These are phyloP conservation scores for Harpagoxenus sublaevis DNA, from an alignment of 2,888 invertebrate species.

Conservation along the genomic window DNA sequence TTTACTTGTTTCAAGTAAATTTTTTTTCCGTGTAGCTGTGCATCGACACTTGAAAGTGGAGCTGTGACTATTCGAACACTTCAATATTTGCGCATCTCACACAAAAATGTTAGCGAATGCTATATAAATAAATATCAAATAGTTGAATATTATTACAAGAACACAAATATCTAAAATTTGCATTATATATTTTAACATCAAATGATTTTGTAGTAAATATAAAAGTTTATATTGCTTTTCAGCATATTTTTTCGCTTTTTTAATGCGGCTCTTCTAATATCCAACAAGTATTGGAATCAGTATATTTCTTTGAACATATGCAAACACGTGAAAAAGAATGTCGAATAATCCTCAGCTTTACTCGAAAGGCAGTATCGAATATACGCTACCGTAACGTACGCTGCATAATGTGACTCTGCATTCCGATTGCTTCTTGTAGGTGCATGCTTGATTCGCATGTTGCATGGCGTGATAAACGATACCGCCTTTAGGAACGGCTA, in stretches of 20 bases:
- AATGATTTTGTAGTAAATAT: not conserved
- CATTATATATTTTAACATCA: not conserved
- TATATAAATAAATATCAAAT: not conserved
- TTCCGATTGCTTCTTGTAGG: slow-evolving; percentile 78
- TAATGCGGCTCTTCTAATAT: not conserved
- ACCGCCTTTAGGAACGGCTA: slow-evolving; percentile 80
- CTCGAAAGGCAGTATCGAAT: slow-evolving; percentile 30
- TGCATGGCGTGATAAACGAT: slow-evolving; percentile 80
- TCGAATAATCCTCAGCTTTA: not conserved
- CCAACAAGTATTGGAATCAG: not conserved
- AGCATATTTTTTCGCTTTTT: not conserved
- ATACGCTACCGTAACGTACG: not conserved
- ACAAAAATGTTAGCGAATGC: not conserved
- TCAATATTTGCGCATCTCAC: not conserved
- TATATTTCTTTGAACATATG: not conserved
- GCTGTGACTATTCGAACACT: slow-evolving; percentile 19
- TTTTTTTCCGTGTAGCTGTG: too few relatives aligned
- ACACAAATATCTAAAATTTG: not conserved
- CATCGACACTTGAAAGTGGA: too few relatives aligned
- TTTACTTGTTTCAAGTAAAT: too few relatives aligned
- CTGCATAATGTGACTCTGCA: slow-evolving; percentile 56
- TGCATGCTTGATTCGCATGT: slow-evolving; percentile 84
- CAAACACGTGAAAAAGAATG: not conserved
- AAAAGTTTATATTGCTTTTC: not conserved
- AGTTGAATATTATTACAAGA: slow-evolving; percentile 8